phyloP scores from a whole-genome alignment of 2,888 invertebrate species.

The Rhaphigaster nebulosa region DNA sequence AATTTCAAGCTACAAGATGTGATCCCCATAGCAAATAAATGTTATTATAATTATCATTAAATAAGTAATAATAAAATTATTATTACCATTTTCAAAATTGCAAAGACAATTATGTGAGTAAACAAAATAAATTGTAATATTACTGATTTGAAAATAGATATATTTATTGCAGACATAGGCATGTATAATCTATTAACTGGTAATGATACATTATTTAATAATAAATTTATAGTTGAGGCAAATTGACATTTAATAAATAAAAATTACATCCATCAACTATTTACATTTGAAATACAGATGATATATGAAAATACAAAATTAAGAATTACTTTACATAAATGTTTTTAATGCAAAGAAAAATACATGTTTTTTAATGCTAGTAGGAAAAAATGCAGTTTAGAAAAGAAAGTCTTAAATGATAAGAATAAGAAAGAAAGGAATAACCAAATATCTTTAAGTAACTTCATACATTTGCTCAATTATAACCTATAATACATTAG shows the following conservation, averaged over 20 bases:
- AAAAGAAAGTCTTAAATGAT: neutral
- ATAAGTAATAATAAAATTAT: neutral
- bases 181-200: neutral
- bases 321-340: neutral
- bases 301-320: neutral
- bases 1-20: too few relatives aligned
- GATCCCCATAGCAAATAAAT: neutral
- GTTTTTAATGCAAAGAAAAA: neutral
- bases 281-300: neutral
- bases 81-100: neutral
- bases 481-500: neutral
- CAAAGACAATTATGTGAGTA: neutral
- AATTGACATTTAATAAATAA: neutral
- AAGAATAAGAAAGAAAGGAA: neutral
- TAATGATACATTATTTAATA: neutral
- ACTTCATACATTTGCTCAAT: neutral
- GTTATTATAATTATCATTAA: neutral
- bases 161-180: neutral
- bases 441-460: neutral
- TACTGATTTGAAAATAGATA: neutral
- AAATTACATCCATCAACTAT: neutral
- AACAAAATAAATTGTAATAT: neutral
- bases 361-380: neutral
- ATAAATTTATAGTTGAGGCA: neutral
- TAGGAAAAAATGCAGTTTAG: neutral